Evolutionary conservation across 2,113 vertebrate species (phyloP).

Genomic region (Aphelocoma coerulescens): DNA sequence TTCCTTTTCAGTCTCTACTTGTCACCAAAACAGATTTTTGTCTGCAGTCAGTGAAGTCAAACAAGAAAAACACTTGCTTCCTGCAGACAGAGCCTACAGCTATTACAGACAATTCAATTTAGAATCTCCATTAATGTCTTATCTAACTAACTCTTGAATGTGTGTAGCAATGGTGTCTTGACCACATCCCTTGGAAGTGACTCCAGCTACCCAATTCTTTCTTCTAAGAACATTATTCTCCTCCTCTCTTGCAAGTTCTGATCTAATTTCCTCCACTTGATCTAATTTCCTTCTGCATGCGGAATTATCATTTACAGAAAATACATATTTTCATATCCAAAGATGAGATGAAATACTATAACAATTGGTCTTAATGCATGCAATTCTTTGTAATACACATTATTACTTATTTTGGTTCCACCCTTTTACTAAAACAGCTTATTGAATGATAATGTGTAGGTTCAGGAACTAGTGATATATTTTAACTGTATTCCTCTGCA

Average conservation of each 20-base stretch:
- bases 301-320: background rate
- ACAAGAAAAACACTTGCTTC: background rate
- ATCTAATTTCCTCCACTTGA: background rate
- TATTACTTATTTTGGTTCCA: background rate
- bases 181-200: background rate
- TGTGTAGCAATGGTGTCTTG: background rate
- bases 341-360: background rate
- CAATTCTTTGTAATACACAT: background rate
- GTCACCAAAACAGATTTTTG: background rate
- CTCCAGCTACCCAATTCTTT: background rate
- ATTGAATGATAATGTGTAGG: background rate
- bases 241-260: background rate
- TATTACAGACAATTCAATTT: constrained; percentile 18
- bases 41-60: background rate
- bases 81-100: background rate
- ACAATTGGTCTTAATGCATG: background rate
- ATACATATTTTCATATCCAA: background rate
- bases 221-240: background rate
- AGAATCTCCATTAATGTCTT: background rate
- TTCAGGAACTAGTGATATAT: constrained; percentile 31
- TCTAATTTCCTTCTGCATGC: background rate
- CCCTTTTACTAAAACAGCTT: background rate
- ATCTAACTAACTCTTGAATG: background rate
- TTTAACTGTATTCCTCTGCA: background rate
- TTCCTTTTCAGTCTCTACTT: background rate